A percentile compares a stretch with the other conserved stretches of the same genome.
These are phyloP conservation scores for Dendroctonus ponderosae DNA, from an alignment of 1,140 invertebrate genomes.

Conservation along the genomic window DNA sequence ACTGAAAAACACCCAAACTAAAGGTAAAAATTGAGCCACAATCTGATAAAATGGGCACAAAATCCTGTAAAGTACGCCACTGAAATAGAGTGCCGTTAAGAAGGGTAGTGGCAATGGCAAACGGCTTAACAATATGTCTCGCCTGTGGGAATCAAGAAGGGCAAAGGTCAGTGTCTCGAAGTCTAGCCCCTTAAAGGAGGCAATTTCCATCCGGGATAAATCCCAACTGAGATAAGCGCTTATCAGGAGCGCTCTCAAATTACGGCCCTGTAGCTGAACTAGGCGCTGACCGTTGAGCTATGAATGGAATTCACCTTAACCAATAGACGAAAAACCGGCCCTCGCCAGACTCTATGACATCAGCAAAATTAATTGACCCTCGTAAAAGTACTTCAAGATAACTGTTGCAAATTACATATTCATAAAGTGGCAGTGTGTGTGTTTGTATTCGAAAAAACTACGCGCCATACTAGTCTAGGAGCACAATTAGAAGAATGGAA, in stretches of 20 bases:
- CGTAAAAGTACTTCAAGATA: constrained; percentile 27
- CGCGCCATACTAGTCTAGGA: constrained; percentile 9
- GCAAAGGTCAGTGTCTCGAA: constrained; percentile 29
- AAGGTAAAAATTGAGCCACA: background rate
- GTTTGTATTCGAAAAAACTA: constrained; percentile 28
- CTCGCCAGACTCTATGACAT: constrained; percentile 3
- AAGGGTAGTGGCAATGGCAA: constrained; percentile 19
- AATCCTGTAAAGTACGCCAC: constrained; percentile 5
- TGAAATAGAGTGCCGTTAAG: constrained; percentile 28
- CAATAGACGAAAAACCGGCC: constrained; percentile 3
- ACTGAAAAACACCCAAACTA: too few relatives aligned
- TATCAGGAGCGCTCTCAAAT: too few relatives aligned
- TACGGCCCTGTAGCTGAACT: too few relatives aligned
- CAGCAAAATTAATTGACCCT: constrained; percentile 36
- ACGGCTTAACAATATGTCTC: constrained; percentile 29
- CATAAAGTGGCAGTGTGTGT: constrained; percentile 26
- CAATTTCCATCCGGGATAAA: constrained; percentile 7
- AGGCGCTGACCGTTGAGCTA: too few relatives aligned
- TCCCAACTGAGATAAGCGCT: background rate
- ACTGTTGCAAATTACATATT: constrained; percentile 38
- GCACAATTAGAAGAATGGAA: constrained; percentile 21
- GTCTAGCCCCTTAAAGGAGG: constrained; percentile 15
- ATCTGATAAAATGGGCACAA: too few relatives aligned
- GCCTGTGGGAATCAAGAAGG: constrained; percentile 32
- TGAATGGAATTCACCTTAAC: too few relatives aligned